A percentile compares a stretch with the other conserved stretches of the same genome.
Conservation (phyloP, 2,888 invertebrate genomes). For the Ligdia adustata region DNA sequence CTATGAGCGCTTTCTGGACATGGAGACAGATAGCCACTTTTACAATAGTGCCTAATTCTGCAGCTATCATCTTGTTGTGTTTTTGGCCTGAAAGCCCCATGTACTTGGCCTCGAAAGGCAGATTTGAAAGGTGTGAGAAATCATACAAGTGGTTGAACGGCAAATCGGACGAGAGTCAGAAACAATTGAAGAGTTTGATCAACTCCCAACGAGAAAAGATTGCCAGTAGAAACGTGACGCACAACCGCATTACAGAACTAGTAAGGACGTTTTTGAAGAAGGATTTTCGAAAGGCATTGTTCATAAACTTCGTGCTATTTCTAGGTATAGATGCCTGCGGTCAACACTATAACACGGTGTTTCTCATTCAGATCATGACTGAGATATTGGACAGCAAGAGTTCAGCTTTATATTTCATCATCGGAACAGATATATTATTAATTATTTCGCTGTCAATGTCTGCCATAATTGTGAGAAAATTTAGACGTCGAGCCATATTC, state of each 20-base stretch:
- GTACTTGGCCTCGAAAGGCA: conserved; percentile 49
- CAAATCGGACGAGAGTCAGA: conserved; percentile 32
- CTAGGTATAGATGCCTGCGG: conserved; percentile 48
- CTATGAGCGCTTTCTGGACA: conserved; percentile 38
- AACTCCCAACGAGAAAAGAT: conserved; percentile 28
- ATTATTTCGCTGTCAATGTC: conserved; percentile 42
- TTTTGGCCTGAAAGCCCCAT: conserved; percentile 57
- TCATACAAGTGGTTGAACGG: conserved; percentile 50
- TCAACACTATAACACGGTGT: conserved; percentile 47
- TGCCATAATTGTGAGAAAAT: conserved; percentile 38
- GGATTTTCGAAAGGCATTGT: conserved; percentile 47
- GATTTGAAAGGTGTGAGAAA: conserved; percentile 45
- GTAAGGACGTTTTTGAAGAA: conserved; percentile 35
- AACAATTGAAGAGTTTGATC: conserved; percentile 47
- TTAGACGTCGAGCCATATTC: conserved; percentile 46
- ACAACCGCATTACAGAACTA: conserved; percentile 10
- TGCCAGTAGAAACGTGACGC: neutral
- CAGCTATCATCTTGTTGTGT: conserved; percentile 36
- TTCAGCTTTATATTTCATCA: conserved; percentile 46
- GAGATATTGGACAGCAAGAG: conserved; percentile 43
- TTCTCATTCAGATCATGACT: conserved; percentile 48
- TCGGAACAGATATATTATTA: conserved; percentile 45
- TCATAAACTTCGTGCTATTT: conserved; percentile 40
- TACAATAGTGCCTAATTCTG: conserved; percentile 27
- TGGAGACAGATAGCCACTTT: conserved; percentile 51